Evolutionary conservation across 1,140 invertebrate genomes (phyloP).

Genomic region (Bombus picipes): DNA sequence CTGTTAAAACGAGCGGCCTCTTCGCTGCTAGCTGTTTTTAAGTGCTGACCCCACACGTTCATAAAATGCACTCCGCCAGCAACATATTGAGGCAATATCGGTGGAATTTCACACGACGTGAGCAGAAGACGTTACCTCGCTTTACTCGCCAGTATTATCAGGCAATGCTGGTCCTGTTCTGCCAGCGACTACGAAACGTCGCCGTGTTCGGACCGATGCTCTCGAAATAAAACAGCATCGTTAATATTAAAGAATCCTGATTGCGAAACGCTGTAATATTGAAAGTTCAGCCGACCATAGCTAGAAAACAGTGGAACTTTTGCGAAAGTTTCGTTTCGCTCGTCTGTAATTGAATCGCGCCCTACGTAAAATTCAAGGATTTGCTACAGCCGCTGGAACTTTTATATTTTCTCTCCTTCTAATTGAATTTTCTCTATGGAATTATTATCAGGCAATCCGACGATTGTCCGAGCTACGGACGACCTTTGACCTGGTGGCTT

Average conservation of each 20-base stretch:
- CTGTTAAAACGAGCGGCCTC: slow-evolving; percentile 1
- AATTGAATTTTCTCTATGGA: background rate
- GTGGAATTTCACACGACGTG: slow-evolving; percentile 43
- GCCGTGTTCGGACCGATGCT: background rate
- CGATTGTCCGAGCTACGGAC: background rate
- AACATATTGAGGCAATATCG: slow-evolving; percentile 51
- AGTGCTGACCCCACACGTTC: slow-evolving; percentile 29
- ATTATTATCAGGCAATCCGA: background rate
- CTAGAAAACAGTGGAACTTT: slow-evolving; percentile 1
- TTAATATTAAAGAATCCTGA: slow-evolving; percentile 23
- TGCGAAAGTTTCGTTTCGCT: background rate
- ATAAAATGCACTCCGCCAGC: slow-evolving; percentile 46
- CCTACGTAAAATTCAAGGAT: background rate
- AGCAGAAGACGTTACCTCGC: slow-evolving; percentile 32
- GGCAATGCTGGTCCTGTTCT: background rate
- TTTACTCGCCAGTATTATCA: slow-evolving; percentile 10
- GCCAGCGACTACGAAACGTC: background rate
- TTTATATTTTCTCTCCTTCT: background rate
- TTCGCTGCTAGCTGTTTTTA: slow-evolving; percentile 35
- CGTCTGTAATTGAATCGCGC: slow-evolving; percentile 1
- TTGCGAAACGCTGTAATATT: background rate
- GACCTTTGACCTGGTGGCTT: background rate
- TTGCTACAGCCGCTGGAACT: background rate
- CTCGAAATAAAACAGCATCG: slow-evolving; percentile 12
- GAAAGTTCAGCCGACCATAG: no score